phyloP scores from a whole-genome alignment of 2,888 invertebrate genomes.

The Papilio protenor region DNA sequence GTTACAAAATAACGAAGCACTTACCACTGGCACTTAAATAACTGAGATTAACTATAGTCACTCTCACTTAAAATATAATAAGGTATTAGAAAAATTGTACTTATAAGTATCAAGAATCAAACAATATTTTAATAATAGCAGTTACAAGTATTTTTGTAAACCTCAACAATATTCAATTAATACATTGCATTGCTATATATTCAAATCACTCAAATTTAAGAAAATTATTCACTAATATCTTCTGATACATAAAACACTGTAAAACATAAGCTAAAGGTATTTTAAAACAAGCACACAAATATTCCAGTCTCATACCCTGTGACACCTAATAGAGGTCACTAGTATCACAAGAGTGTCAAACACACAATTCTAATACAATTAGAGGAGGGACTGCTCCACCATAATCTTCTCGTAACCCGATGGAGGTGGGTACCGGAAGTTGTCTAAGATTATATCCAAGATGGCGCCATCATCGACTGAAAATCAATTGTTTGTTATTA shows the following conservation, averaged over 20 bases:
- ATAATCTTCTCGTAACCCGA: constrained; percentile 97
- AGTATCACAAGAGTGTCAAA: constrained; percentile 51
- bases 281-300: constrained; percentile 23
- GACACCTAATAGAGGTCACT: constrained; percentile 27
- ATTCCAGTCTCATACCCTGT: constrained; percentile 33
- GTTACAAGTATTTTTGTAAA: background rate
- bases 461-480: constrained; percentile 99
- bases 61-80: background rate
- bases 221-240: background rate
- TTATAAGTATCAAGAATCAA: constrained; percentile 37
- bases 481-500: constrained; percentile 58
- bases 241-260: background rate
- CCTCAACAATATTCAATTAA: background rate
- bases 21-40: constrained; percentile 9
- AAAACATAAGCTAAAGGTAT: background rate
- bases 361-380: constrained; percentile 68
- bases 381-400: constrained; percentile 98
- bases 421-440: constrained; percentile 93
- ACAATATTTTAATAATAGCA: background rate
- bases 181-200: too few species aligned
- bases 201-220: too few species aligned
- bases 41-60: background rate
- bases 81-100: constrained; percentile 33
- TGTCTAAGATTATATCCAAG: constrained; percentile 96
- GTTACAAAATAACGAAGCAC: background rate